Evolutionary conservation across 2,888 invertebrate species (phyloP).

Genomic region (Cataglyphis rosenhaueri): DNA sequence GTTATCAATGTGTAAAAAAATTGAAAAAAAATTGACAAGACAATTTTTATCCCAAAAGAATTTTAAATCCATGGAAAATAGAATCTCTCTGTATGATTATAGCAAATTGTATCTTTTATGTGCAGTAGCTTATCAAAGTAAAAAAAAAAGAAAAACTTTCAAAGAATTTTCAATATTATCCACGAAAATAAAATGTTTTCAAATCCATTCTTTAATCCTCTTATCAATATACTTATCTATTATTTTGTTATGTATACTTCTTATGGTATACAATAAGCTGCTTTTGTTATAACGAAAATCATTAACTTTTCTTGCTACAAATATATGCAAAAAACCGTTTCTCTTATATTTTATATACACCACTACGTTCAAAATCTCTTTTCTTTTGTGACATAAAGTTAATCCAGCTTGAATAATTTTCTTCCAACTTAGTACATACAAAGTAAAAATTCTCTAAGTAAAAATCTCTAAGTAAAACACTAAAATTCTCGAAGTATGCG

Average conservation of each 20-base stretch:
- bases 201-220: neutral
- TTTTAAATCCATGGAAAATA: slow-evolving; percentile 1
- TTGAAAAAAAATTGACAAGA: neutral
- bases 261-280: neutral
- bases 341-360: neutral
- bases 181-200: slow-evolving; percentile 7
- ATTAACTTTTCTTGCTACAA: slow-evolving; percentile 1
- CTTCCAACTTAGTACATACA: neutral
- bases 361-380: neutral
- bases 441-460: too few relatives aligned
- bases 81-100: neutral
- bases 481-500: neutral
- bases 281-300: neutral
- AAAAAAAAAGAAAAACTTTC: neutral
- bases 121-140: neutral
- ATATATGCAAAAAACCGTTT: slow-evolving; percentile 11
- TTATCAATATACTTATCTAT: neutral
- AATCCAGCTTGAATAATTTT: slow-evolving; percentile 3
- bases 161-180: neutral
- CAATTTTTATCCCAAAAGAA: neutral
- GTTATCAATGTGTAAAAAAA: neutral
- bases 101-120: neutral
- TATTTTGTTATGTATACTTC: slow-evolving; percentile 1
- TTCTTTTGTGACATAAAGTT: slow-evolving; percentile 7
- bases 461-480: too few relatives aligned